A percentile compares a stretch with the other conserved stretches of the same genome.
These are phyloP conservation scores for Neelides folsomi DNA, from an alignment of 2,888 invertebrate species.

Conservation along the genomic window DNA sequence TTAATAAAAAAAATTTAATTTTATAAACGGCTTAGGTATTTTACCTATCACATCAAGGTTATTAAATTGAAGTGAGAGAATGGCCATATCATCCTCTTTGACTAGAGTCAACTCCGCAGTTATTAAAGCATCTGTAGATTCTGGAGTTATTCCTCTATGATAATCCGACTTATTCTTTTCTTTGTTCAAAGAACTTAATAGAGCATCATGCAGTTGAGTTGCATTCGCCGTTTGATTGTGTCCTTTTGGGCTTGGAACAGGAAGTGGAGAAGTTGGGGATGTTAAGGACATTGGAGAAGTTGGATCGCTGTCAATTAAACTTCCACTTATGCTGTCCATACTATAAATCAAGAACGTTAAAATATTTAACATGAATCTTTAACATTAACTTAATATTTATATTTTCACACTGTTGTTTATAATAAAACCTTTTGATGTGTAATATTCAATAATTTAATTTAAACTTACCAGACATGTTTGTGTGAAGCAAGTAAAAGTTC, in stretches of 20 bases:
- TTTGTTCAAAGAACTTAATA: slow-evolving; percentile 20
- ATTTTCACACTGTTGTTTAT: neutral
- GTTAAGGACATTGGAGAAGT: slow-evolving; percentile 73
- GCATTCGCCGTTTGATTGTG: slow-evolving; percentile 12
- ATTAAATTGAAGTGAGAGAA: slow-evolving; percentile 82
- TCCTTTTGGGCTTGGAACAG: slow-evolving; percentile 9
- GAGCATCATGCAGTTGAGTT: slow-evolving; percentile 28
- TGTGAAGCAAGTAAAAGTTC: slow-evolving; percentile 88
- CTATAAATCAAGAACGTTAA: slow-evolving; percentile 40
- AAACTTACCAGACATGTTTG: slow-evolving; percentile 67
- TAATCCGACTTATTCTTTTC: slow-evolving; percentile 10
- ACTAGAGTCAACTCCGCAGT: slow-evolving; percentile 69
- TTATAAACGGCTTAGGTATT: too few relatives aligned
- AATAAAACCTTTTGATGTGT: neutral
- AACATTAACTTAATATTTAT: slow-evolving; percentile 1
- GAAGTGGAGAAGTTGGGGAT: slow-evolving; percentile 43
- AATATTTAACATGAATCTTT: neutral
- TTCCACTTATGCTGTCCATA: slow-evolving; percentile 87
- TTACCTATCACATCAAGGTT: slow-evolving; percentile 84
- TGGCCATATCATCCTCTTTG: slow-evolving; percentile 43
- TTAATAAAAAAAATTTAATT: too few relatives aligned
- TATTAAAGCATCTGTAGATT: slow-evolving; percentile 39
- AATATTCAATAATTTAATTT: slow-evolving; percentile 2
- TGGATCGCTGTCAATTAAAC: slow-evolving; percentile 79
- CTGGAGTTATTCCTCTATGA: slow-evolving; percentile 13